Percentiles rank a stretch among this genome's conserved stretches.
These are phyloP conservation scores for Sula dactylatra DNA, from an alignment of 2,113 vertebrate genomes.

Conservation along the genomic window DNA sequence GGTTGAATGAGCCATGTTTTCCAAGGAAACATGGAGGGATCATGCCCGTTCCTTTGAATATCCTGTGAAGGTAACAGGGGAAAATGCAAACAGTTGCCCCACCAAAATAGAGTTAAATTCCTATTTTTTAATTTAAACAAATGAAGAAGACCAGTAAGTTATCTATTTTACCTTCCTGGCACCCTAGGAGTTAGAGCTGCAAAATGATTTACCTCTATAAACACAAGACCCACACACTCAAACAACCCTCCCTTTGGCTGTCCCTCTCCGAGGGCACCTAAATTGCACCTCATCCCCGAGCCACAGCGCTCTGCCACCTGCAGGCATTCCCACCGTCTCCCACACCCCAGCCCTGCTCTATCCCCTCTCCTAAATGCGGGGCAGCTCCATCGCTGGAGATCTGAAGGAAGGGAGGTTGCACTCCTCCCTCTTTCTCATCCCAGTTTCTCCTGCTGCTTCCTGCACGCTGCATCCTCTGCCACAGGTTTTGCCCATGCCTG, in stretches of 20 bases:
- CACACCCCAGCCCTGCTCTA: neutral
- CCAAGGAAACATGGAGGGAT: neutral
- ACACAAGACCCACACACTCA: no score
- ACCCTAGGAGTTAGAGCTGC: neutral
- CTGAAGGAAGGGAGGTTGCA: neutral
- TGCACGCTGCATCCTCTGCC: neutral
- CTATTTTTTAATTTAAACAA: neutral
- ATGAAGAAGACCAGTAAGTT: neutral
- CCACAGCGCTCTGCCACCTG: rapidly evolving
- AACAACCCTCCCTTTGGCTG: neutral
- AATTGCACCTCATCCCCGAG: neutral
- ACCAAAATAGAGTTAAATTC: rapidly evolving
- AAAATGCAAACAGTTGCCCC: neutral
- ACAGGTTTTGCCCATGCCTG: neutral
- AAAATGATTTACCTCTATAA: neutral
- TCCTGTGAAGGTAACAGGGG: neutral
- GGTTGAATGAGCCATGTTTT: neutral
- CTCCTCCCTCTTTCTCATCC: neutral
- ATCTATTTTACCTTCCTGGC: neutral
- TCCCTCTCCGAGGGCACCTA: rapidly evolving
- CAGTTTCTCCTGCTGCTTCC: no score
- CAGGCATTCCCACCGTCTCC: neutral
- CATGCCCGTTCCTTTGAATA: neutral
- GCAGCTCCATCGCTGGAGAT: neutral
- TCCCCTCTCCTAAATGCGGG: neutral